Conservation (phyloP, 1,140 invertebrate genomes). For the Neocloeon triangulifer region DNA sequence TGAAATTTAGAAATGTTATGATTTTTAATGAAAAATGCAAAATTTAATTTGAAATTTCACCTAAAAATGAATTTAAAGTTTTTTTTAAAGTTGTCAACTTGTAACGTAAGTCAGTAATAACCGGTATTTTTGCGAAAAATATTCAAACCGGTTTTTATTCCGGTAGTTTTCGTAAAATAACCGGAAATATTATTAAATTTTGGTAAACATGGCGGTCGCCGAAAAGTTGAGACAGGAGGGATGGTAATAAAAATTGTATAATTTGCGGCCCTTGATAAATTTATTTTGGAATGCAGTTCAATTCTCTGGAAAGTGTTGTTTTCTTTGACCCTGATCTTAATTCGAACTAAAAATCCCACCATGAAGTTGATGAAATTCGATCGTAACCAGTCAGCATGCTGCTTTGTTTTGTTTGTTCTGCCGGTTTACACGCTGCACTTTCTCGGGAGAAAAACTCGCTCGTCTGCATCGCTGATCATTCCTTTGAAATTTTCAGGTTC, state of each 20-base stretch:
- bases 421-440: background rate
- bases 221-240: constrained; percentile 3
- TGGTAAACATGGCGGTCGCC: constrained; percentile 4
- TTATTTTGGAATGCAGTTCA: background rate
- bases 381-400: background rate
- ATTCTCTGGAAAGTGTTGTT: background rate
- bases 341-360: background rate
- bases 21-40: no score
- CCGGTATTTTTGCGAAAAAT: no score
- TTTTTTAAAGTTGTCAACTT: no score
- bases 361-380: background rate
- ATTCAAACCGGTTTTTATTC: no score
- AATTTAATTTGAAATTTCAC: no score
- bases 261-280: background rate
- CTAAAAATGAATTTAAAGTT: no score
- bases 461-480: background rate
- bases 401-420: background rate
- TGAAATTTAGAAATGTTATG: no score
- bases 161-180: no score
- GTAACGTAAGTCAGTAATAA: no score
- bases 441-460: background rate
- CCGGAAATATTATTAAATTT: no score
- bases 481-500: constrained; percentile 25
- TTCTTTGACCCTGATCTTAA: background rate
- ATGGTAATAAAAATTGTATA: constrained; percentile 1